These are phyloP conservation scores for Enteromius fasciolatus DNA, from an alignment of 2,797 vertebrate genomes.

Conservation along the genomic window DNA sequence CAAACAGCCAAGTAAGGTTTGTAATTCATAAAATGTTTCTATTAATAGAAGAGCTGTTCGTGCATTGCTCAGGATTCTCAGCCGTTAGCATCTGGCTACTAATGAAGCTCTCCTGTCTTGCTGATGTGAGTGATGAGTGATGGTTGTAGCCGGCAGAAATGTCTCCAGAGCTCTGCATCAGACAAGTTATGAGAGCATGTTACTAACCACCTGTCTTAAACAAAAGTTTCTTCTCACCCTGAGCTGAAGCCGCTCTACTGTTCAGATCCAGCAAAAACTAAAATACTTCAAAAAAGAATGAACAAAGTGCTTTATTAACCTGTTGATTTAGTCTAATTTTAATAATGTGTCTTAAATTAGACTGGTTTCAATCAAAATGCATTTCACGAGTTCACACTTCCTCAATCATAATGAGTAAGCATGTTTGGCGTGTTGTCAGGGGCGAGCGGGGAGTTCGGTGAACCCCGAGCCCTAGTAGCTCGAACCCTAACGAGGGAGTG, in stretches of 20 bases:
- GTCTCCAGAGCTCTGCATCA: conserved; percentile 6
- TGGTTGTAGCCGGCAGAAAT: neutral
- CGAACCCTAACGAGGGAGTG: no score
- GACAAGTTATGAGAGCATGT: neutral
- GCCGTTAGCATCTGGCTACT: conserved; percentile 59
- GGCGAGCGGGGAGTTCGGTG: no score
- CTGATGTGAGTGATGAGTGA: conserved; percentile 22
- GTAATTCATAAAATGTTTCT: conserved; percentile 18
- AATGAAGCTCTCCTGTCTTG: conserved; percentile 40
- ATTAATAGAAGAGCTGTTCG: conserved; percentile 65
- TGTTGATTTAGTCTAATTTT: neutral
- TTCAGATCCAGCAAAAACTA: neutral
- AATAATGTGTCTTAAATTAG: neutral
- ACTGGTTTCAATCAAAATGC: neutral
- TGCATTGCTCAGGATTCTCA: conserved; percentile 45
- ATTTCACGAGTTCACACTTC: no score
- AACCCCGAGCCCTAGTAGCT: no score
- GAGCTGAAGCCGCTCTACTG: neutral
- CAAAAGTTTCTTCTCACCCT: neutral
- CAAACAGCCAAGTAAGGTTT: neutral
- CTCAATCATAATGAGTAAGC: no score
- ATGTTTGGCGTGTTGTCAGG: no score
- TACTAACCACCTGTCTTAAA: neutral
- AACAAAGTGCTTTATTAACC: neutral
- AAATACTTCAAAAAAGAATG: neutral